phyloP scores from a whole-genome alignment of 2,113 vertebrate genomes.

The Prunella fulvescens region DNA sequence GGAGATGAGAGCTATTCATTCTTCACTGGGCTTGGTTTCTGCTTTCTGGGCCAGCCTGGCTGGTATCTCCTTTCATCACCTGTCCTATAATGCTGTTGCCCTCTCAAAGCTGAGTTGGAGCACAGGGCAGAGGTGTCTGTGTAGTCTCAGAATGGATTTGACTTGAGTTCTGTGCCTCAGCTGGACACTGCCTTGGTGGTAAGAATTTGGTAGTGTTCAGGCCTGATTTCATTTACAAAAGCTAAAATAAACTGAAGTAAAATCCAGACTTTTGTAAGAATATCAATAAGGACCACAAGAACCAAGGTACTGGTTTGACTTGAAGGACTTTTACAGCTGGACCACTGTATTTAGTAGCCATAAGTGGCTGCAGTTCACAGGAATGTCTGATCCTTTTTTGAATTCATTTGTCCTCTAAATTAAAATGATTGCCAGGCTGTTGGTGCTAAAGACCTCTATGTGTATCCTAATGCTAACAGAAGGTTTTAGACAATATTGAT shows the following conservation, averaged over 20 bases:
- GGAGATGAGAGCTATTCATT: neutral
- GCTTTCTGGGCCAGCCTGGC: neutral
- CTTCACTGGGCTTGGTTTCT: neutral
- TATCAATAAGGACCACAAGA: fast-evolving
- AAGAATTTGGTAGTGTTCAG: neutral
- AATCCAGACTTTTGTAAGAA: neutral
- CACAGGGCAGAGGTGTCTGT: fast-evolving
- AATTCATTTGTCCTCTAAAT: neutral
- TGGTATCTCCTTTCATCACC: neutral
- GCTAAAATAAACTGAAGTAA: neutral
- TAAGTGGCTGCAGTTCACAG: neutral
- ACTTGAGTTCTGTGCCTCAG: neutral
- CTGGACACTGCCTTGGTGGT: neutral
- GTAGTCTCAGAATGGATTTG: neutral
- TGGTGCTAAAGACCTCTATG: neutral
- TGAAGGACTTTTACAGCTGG: neutral
- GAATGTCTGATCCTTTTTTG: neutral
- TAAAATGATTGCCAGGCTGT: neutral
- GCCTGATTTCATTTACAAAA: neutral
- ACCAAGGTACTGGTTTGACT: neutral
- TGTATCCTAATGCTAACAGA: neutral
- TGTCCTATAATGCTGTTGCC: neutral
- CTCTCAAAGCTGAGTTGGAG: neutral
- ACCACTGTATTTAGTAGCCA: neutral
- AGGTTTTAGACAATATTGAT: neutral